Conservation (phyloP, 2,888 invertebrate species). For the Clanis bilineata region DNA sequence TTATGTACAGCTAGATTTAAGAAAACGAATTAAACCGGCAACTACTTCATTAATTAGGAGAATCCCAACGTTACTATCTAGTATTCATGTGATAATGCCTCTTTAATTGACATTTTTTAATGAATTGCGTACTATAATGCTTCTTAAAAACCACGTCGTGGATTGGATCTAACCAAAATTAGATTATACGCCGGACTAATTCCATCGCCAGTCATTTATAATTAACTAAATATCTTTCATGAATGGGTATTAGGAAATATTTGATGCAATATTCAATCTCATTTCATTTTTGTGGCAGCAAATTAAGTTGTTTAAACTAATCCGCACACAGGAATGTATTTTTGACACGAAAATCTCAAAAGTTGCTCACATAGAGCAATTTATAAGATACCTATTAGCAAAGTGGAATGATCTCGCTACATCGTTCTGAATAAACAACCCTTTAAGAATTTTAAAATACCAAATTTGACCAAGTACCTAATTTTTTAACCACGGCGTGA, state of each 20-base stretch:
- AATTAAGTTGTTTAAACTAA: too few species aligned
- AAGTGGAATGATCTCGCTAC: neutral
- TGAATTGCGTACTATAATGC: slow-evolving; percentile 10
- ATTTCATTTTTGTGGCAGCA: too few species aligned
- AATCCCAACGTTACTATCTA: slow-evolving; percentile 4
- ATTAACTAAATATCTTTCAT: too few species aligned
- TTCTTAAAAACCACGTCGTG: neutral
- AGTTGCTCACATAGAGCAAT: too few species aligned
- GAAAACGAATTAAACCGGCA: slow-evolving; percentile 2
- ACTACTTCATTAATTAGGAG: slow-evolving; percentile 18
- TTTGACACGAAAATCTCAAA: too few species aligned
- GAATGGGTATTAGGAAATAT: too few species aligned
- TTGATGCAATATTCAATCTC: too few species aligned
- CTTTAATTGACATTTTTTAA: neutral
- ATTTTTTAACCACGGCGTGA: slow-evolving; percentile 8
- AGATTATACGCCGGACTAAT: neutral
- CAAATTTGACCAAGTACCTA: too few species aligned
- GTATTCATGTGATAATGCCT: slow-evolving; percentile 1
- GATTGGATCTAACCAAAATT: neutral
- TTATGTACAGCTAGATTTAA: slow-evolving; percentile 7
- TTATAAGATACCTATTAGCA: too few species aligned
- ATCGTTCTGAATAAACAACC: neutral
- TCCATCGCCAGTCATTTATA: too few species aligned
- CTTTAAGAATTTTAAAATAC: too few species aligned
- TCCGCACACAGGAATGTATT: too few species aligned